Base-by-base conservation (phyloP, 2,797 vertebrate genomes). In the Sciurus vulgaris region DNA sequence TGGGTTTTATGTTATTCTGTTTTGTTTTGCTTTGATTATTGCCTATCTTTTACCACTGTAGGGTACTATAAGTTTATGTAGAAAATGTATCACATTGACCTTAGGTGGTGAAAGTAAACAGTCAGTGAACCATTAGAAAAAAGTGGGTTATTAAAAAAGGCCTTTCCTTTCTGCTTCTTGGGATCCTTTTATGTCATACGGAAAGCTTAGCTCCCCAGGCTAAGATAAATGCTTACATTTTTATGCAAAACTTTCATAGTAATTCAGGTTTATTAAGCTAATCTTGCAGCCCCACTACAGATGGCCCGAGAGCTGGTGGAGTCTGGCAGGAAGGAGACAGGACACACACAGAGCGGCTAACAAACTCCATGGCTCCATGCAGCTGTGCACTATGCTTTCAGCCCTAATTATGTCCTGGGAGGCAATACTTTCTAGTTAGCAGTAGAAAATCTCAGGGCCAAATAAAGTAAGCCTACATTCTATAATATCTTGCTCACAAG, bases 211-310 rank as follows among this genome's bases (percentile, higher is more conserved):
- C 47, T 94, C 76, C 44, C n/a, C 35, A 30, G 49, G 49, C 26
- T 91, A 82, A 87, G 72, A 93, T 88, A 96, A 89, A 94, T 89
- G 79, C 30, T 91, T 77, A 74, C 15, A 77, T 96, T 94, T 96
- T 96, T 92, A 92, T 61, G 76, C 41, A 93, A 94, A 95, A 91
- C 65, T 92, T 95, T 88, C 91, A 56, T 72, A 81, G 63, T 86
- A 84, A 95, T 89, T 70, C 18, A 2, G 70, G 59, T 92, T 93
- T 96, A 86, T 94, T 96, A 89, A 89, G 61, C 93, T 93, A 81
- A 81, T 84, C 65, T 86, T 81, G 47, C 84, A 72, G 73, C 33
- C 49, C 13, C 24, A 18, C 5, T 41, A 8, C 96, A 94, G 89
- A 97, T 85, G 86, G 83, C 38, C 79, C 87, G 82, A 81, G 84